These are phyloP conservation scores for Psix sp. DNA, from an alignment of 1,140 invertebrate genomes.

Conservation along the genomic window DNA sequence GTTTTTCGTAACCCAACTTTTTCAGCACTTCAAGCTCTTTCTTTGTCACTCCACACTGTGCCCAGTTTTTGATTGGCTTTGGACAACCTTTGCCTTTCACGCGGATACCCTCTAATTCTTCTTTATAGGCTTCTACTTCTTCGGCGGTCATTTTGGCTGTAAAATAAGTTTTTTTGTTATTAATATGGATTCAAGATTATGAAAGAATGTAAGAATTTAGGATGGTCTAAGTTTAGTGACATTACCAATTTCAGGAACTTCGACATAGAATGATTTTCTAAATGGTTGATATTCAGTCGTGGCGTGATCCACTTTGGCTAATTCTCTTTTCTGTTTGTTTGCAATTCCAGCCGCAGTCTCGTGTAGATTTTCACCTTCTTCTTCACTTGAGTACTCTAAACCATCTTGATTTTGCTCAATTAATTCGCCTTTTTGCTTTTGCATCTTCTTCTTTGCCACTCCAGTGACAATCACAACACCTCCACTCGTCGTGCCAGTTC, in stretches of 20 bases:
- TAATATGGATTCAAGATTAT: too few relatives aligned
- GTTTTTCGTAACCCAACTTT: slow-evolving; percentile 95
- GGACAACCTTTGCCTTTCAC: slow-evolving; percentile 94
- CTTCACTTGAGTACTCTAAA: slow-evolving; percentile 97
- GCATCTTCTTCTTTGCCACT: slow-evolving; percentile 90
- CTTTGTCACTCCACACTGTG: slow-evolving; percentile 98
- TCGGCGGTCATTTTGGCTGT: slow-evolving; percentile 90
- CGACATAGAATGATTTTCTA: slow-evolving; percentile 97
- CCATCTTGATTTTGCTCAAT: slow-evolving; percentile 99
- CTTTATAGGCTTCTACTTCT: slow-evolving; percentile 91
- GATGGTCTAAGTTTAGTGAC: background rate
- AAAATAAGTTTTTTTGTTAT: background rate
- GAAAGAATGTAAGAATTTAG: too few relatives aligned
- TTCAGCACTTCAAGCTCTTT: slow-evolving; percentile 97
- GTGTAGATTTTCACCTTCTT: slow-evolving; percentile 96
- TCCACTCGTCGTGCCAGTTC: slow-evolving; percentile 63
- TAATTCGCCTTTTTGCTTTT: slow-evolving; percentile 90
- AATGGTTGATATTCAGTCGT: slow-evolving; percentile 91
- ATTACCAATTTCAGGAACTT: slow-evolving; percentile 86
- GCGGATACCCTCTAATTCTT: slow-evolving; percentile 89
- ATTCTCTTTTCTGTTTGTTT: slow-evolving; percentile 92
- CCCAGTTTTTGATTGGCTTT: slow-evolving; percentile 97
- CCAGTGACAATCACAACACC: slow-evolving; percentile 91
- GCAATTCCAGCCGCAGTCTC: slow-evolving; percentile 92
- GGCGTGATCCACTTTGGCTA: slow-evolving; percentile 92